A percentile compares a stretch with the other conserved stretches of the same genome.
These are phyloP conservation scores for Lathronympha strigana DNA, from an alignment of 2,888 invertebrate genomes.

Conservation along the genomic window DNA sequence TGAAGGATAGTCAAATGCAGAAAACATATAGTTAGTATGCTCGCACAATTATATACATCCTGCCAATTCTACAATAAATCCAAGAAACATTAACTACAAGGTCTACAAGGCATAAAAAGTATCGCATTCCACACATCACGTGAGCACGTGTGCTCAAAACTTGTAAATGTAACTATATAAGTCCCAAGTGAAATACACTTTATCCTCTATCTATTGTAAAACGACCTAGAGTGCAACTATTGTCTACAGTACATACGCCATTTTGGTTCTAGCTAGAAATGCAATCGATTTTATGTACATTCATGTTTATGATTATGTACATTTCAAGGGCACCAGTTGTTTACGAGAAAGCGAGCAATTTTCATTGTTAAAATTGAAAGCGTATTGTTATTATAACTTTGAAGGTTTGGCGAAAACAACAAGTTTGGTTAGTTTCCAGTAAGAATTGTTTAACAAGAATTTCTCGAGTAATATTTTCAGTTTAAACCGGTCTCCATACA, in stretches of 20 bases:
- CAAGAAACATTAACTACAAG: background rate
- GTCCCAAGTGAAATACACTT: conserved; percentile 20
- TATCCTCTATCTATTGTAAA: conserved; percentile 6
- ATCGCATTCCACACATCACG: conserved; percentile 2
- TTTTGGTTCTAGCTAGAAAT: background rate
- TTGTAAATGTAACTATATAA: too few species aligned
- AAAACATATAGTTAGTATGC: too few species aligned
- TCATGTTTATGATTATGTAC: conserved; percentile 5
- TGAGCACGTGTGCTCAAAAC: conserved; percentile 20
- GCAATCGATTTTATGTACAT: conserved; percentile 10
- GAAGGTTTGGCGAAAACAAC: conserved; percentile 14
- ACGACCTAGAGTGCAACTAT: background rate
- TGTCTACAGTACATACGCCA: background rate
- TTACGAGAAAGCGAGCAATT: conserved; percentile 22
- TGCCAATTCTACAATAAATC: background rate
- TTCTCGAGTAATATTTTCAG: background rate
- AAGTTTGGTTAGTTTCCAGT: background rate
- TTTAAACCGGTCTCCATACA: too few species aligned
- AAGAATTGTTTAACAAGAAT: background rate
- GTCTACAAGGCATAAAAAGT: background rate
- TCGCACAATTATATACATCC: too few species aligned
- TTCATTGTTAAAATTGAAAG: conserved; percentile 21
- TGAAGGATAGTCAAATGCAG: too few species aligned
- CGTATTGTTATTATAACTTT: conserved; percentile 9
- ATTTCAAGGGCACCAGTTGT: conserved; percentile 24